These are phyloP conservation scores for Vulpes vulpes DNA, from an alignment of 2,113 vertebrate genomes.

Conservation along the genomic window DNA sequence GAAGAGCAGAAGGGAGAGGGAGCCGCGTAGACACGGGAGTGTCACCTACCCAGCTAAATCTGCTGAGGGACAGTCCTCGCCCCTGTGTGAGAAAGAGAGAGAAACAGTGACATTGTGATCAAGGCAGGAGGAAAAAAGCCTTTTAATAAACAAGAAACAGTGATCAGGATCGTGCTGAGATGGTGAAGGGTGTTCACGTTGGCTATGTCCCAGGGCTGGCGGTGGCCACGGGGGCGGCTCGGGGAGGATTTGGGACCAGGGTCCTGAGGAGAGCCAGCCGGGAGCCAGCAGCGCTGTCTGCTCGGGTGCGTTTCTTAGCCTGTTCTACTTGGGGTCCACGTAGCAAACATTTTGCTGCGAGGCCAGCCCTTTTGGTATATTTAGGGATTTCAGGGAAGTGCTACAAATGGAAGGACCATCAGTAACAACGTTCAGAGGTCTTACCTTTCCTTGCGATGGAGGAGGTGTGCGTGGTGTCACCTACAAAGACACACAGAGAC, in stretches of 20 bases:
- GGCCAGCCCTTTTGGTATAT: neutral
- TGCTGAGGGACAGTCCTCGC: conserved; percentile 94
- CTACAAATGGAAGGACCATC: rapidly evolving
- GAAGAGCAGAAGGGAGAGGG: conserved; percentile 44
- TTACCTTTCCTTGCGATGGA: conserved; percentile 91
- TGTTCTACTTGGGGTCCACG: rapidly evolving
- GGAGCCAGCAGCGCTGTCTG: neutral
- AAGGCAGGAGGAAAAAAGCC: neutral
- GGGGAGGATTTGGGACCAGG: rapidly evolving
- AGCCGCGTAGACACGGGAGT: conserved; percentile 44
- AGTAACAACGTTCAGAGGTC: rapidly evolving
- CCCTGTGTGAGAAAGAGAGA: conserved; percentile 94
- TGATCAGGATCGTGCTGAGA: neutral
- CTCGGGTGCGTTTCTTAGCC: rapidly evolving
- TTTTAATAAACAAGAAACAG: too few species aligned
- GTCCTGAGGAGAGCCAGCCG: rapidly evolving
- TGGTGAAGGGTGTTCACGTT: rapidly evolving
- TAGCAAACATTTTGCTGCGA: neutral
- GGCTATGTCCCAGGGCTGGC: rapidly evolving
- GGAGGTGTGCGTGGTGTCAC: conserved; percentile 92
- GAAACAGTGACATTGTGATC: conserved; percentile 84
- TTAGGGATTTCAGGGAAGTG: neutral
- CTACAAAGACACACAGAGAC: conserved; percentile 81
- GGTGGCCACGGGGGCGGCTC: rapidly evolving
- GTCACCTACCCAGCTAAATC: conserved; percentile 99